Evolutionary conservation across 1,140 invertebrate genomes (phyloP).

Genomic region (Ditylenchus dipsaci): DNA sequence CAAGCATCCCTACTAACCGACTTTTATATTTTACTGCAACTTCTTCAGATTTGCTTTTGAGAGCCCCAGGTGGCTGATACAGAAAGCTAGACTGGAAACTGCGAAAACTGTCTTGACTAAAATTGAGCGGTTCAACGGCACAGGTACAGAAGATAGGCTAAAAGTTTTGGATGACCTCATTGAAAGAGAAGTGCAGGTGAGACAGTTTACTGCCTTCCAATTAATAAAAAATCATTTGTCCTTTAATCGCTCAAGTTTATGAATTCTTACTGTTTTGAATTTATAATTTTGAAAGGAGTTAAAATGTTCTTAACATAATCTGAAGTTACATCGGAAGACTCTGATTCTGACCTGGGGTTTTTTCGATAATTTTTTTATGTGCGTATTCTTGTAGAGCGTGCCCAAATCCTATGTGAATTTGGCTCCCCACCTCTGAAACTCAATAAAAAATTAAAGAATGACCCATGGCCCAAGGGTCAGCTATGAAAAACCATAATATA

Average conservation of each 20-base stretch:
- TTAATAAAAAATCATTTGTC: no score
- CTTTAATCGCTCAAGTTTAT: no score
- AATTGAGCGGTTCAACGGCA: conserved; percentile 45
- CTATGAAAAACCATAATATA: no score
- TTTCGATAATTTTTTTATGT: no score
- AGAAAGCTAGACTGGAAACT: conserved; percentile 33
- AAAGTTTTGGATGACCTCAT: conserved; percentile 33
- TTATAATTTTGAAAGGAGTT: conserved; percentile 7
- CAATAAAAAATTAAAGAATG: no score
- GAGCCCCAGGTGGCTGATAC: conserved; percentile 45
- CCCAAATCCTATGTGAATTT: no score
- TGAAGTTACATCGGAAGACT: no score
- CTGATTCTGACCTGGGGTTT: no score
- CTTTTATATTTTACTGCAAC: conserved; percentile 1
- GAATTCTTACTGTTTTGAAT: conserved; percentile 6
- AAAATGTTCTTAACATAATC: conserved; percentile 11
- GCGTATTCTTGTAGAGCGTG: no score
- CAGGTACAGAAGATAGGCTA: conserved; percentile 28
- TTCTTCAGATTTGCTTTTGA: conserved; percentile 42
- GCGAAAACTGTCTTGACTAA: conserved; percentile 25
- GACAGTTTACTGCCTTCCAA: neutral
- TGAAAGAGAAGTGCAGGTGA: conserved; percentile 32
- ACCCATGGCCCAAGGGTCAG: no score
- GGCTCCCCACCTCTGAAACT: no score
- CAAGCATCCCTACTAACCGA: neutral